Evolutionary conservation across 1,140 invertebrate species (phyloP).

Genomic region (Meloidogyne chitwoodi): DNA sequence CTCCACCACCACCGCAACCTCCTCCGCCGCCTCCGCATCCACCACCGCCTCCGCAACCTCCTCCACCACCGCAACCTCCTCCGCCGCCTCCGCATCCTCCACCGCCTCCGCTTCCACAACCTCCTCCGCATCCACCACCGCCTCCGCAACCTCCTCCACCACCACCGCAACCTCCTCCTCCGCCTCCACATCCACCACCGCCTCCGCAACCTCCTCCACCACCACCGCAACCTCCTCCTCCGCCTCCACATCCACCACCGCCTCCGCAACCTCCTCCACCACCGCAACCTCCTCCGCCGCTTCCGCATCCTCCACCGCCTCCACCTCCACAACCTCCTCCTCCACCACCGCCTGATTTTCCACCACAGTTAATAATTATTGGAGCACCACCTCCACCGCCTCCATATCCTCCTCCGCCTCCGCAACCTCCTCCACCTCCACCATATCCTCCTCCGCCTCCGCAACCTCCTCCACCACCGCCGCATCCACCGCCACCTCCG

Average conservation of each 20-base stretch:
- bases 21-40: neutral
- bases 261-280: neutral
- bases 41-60: neutral
- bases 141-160: neutral
- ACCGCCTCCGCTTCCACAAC: too few relatives aligned
- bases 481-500: neutral
- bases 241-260: neutral
- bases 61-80: neutral
- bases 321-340: neutral
- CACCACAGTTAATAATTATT: neutral
- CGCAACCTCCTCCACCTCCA: neutral
- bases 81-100: too few relatives aligned
- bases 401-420: neutral
- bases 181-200: neutral
- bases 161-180: neutral
- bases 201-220: neutral
- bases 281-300: neutral
- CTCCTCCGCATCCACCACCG: neutral
- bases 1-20: conserved; percentile 31
- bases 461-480: neutral
- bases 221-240: neutral
- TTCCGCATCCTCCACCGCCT: neutral
- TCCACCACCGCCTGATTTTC: neutral
- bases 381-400: neutral
- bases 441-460: neutral